phyloP scores from a whole-genome alignment of 2,113 vertebrate genomes.

The Melanotaenia duboulayi region DNA sequence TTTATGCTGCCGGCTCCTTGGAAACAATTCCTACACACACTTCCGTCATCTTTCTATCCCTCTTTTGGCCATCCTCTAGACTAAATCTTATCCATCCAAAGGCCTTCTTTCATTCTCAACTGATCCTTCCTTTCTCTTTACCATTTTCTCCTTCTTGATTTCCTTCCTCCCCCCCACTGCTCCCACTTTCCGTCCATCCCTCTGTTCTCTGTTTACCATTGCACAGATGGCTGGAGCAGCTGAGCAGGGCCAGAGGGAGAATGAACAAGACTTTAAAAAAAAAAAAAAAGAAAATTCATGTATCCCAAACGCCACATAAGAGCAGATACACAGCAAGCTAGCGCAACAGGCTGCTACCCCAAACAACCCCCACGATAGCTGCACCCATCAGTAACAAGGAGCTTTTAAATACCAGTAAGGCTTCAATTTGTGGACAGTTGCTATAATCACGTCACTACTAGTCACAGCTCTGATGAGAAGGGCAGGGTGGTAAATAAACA shows the following conservation, averaged over 20 bases:
- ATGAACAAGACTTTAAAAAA: constrained; percentile 11
- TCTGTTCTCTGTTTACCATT: constrained; percentile 79
- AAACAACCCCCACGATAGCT: constrained; percentile 24
- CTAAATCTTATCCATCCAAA: constrained; percentile 41
- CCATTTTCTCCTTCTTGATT: constrained; percentile 19
- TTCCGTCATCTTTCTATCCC: constrained; percentile 35
- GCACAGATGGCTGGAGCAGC: constrained; percentile 84
- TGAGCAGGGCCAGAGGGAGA: constrained; percentile 77
- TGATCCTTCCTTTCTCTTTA: constrained; percentile 35
- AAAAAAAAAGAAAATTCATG: constrained; percentile 11
- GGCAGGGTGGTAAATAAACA: not conserved
- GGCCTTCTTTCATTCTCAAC: constrained; percentile 44
- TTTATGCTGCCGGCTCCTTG: constrained; percentile 47
- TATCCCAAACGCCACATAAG: constrained; percentile 38
- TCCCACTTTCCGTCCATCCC: constrained; percentile 54
- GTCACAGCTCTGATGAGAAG: constrained; percentile 18
- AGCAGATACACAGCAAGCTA: constrained; percentile 29
- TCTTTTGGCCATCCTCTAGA: constrained; percentile 29
- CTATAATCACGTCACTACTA: constrained; percentile 23
- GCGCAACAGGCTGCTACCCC: constrained; percentile 44
- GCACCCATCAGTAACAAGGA: constrained; percentile 22
- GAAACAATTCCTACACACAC: constrained; percentile 44
- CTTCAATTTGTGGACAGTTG: constrained; percentile 25
- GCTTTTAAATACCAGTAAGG: constrained; percentile 45
- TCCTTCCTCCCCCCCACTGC: constrained; percentile 32